phyloP scores from a whole-genome alignment of 2,888 invertebrate species.

The Sarcophaga carnaria region DNA sequence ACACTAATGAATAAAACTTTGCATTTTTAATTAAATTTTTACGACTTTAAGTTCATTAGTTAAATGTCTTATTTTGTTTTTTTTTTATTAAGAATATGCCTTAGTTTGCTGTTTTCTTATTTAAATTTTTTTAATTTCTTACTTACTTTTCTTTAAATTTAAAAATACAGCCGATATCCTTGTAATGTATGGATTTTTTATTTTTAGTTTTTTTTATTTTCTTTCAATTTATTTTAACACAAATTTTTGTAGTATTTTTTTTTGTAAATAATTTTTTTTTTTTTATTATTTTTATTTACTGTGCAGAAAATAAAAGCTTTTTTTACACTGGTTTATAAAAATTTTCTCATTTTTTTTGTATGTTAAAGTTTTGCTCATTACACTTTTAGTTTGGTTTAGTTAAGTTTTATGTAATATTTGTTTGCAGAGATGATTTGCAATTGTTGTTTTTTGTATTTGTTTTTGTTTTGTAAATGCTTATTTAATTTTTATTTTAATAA shows the following conservation, averaged over 20 bases:
- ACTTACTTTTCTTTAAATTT: not conserved
- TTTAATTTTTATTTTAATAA: constrained; percentile 1
- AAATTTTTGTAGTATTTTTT: not conserved
- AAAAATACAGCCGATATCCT: not conserved
- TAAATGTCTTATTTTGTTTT: no score
- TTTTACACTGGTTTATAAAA: not conserved
- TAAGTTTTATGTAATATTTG: not conserved
- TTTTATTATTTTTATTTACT: not conserved
- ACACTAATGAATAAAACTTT: no score
- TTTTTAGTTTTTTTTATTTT: no score
- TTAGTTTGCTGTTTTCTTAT: no score
- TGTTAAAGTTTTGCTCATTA: not conserved
- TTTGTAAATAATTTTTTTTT: not conserved
- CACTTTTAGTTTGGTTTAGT: not conserved
- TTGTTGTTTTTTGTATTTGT: constrained; percentile 9
- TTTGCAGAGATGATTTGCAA: constrained; percentile 10
- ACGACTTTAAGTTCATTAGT: no score
- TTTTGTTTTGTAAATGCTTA: constrained; percentile 10
- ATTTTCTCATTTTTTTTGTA: not conserved
- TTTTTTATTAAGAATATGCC: no score
- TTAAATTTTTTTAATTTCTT: no score
- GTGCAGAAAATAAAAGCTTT: not conserved
- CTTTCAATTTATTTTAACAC: not conserved
- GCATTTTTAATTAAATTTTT: no score
- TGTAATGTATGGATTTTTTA: not conserved